Evolutionary conservation across 2,888 invertebrate genomes (phyloP).

Genomic region (Didymodactylos carnosus): DNA sequence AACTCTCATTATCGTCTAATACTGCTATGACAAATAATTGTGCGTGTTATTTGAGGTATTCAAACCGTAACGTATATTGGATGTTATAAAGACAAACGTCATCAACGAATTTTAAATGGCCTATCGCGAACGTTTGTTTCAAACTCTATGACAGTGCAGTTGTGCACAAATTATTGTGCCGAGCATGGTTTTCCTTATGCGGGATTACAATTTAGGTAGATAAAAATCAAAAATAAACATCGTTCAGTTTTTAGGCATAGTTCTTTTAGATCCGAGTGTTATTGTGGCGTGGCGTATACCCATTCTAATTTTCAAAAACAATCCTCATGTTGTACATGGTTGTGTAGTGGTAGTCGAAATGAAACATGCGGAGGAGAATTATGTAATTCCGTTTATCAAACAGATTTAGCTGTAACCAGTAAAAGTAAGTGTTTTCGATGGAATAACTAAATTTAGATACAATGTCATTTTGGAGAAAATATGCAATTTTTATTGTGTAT

Average conservation of each 20-base stretch:
- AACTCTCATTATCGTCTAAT: no score
- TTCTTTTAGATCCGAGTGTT: neutral
- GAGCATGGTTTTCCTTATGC: neutral
- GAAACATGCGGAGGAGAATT: neutral
- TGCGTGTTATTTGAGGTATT: neutral
- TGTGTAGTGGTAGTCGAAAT: neutral
- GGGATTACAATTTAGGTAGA: neutral
- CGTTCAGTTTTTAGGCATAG: no score
- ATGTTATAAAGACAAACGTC: neutral
- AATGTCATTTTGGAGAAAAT: no score
- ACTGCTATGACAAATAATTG: no score
- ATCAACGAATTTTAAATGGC: neutral
- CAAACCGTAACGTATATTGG: neutral
- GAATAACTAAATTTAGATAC: no score
- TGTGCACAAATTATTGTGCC: neutral
- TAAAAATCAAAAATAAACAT: neutral
- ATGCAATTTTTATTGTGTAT: no score
- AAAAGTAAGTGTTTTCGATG: neutral
- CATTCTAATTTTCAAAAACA: no score
- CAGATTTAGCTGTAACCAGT: neutral
- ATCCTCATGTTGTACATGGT: neutral
- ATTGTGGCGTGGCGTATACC: no score
- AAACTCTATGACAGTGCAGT: neutral
- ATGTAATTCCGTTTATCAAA: neutral
- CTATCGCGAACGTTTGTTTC: neutral